Base-by-base conservation (phyloP, 2,888 invertebrate genomes). In the Drosophila kuntzei region DNA sequence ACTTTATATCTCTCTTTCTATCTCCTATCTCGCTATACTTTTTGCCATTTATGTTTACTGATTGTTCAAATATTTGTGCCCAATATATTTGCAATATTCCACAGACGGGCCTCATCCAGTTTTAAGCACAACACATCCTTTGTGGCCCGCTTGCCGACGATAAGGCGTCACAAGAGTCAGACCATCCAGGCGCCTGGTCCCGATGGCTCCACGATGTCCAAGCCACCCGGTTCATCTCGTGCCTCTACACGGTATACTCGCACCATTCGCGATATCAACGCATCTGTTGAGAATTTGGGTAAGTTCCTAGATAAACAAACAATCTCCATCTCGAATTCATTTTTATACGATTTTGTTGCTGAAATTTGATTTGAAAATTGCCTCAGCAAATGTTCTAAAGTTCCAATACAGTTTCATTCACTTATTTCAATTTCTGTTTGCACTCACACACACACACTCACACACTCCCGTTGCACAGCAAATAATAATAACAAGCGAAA, bases 71-170 rank as follows among this genome's bases (percentile, higher is more conserved):
- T 66, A 41, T 70, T 54, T 50, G 65, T 64, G 2, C 6, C 36
- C 11, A 12, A 41, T 41, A 32, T 53, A 37, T 18, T 18, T 22
- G 47, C n/a, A 27, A 29, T 66, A 51, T 44, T 75, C 34, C 61
- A 32, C 69, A 95, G 95, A 93, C 94, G 95, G 90, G 95, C 95
- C 92, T 95, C 96, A 91, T 94, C 94, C 93, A 97, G 97, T 93
- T 97, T 97, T 94, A 97, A 97, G 94, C 97, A 97, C 94, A 97
- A 97, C 93, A 96, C 97, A 84, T 97, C 97, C 62, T 98, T 98
- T 93, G 97, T 97, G 92, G 97, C 97, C 90, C 95, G 97, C 84
- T 94, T 97, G 93, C 97, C 97, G 87, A 97, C 97, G 75, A 97
- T 97, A 92, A 95, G 97, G 69, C 94, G 97, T 41, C 95, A 96